Evolutionary conservation across 2,888 invertebrate genomes (phyloP), one percentile per base, ranked within the genome.

Genomic region (Epicampocera succincta): DNA sequence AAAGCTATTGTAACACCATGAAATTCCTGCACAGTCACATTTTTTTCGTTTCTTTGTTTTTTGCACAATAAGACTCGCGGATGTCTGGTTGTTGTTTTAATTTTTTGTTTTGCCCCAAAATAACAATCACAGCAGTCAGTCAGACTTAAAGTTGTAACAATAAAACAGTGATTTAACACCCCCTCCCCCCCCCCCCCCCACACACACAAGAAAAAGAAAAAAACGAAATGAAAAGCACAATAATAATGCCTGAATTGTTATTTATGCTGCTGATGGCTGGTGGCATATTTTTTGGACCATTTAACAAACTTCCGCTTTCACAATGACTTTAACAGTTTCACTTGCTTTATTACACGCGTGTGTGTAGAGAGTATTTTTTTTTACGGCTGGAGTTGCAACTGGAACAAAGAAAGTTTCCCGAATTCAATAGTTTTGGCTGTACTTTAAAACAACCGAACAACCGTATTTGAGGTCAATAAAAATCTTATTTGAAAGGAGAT

Each of bases 251-350:
- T 42, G 25, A 19, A 56, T 56, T 58, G n/a, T 58, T 58, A 25
- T 38, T 17, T 9, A 0, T 13, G 21, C 48, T 56, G 21, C 12
- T 48, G 46, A 3, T 46, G 65, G 6, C 33, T 48, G 19, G 29
- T 38, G 46, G 15, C 19, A 17, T 54, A 44, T 6, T 52, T 33
- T 72, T 71, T 38, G 21, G 15, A 12, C 38, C 42, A 66, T 66
- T 6, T 2, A 56, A 61, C 61, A 5, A 19, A 40, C n/a, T 46
- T 76, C 61, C 69, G 69, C 15, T 69, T 38, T 76, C n/a, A 54
- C 69, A 74, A 61, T 61, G 61, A 76, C 44, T 76, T 76, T 46
- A 54, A 61, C 69, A 69, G 63, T 61, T 76, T 76, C 46, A 69
- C 61, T 76, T 61, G 29, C 69, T 76, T 60, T 12, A 9, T 48